Conservation (phyloP, 2,888 invertebrate genomes). For the Eristalinus aeneus region DNA sequence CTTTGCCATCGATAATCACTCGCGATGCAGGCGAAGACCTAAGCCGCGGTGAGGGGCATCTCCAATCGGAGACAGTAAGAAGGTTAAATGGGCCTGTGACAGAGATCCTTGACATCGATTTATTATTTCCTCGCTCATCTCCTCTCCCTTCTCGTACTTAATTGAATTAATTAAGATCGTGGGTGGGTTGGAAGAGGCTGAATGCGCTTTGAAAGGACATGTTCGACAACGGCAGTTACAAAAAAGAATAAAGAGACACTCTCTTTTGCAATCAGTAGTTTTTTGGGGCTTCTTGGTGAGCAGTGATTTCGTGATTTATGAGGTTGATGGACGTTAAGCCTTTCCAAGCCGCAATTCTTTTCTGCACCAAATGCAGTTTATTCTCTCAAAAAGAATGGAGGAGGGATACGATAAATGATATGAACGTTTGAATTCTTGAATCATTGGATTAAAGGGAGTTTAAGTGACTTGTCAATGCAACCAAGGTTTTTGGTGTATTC, state of each 20-base stretch:
- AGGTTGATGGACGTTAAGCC: neutral
- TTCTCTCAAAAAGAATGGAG: too few species aligned
- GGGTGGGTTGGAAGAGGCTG: neutral
- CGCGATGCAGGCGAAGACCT: neutral
- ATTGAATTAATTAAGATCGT: constrained; percentile 60
- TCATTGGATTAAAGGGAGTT: too few species aligned
- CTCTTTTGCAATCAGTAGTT: neutral
- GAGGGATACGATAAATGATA: too few species aligned
- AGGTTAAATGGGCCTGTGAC: constrained; percentile 33
- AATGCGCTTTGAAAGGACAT: neutral
- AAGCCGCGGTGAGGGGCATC: neutral
- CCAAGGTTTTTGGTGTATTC: too few species aligned
- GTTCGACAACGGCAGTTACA: constrained; percentile 38
- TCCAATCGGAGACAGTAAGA: neutral
- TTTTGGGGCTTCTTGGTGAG: neutral
- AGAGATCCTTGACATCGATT: constrained; percentile 61
- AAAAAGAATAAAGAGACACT: constrained; percentile 12
- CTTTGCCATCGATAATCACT: constrained; percentile 1
- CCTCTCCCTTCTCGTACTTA: constrained; percentile 7
- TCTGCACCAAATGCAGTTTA: too few species aligned
- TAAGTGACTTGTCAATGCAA: too few species aligned
- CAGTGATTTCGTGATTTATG: neutral
- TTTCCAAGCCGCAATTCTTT: neutral
- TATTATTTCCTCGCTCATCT: constrained; percentile 13
- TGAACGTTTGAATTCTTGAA: too few species aligned